phyloP scores from a whole-genome alignment of 2,888 invertebrate genomes.

The Eilema griseolum region DNA sequence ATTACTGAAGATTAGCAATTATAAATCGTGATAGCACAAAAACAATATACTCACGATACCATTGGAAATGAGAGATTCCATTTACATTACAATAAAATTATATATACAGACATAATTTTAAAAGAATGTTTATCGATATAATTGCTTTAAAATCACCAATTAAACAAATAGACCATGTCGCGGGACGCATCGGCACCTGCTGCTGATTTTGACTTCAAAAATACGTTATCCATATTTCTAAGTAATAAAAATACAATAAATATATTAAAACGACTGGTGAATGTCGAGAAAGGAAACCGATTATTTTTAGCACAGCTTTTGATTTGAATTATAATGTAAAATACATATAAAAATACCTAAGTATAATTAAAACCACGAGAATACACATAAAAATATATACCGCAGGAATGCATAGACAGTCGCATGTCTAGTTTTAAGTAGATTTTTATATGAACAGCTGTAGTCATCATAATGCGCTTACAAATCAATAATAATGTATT shows the following conservation, averaged over 20 bases:
- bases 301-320: background rate
- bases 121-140: slow-evolving; percentile 79
- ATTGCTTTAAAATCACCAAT: slow-evolving; percentile 50
- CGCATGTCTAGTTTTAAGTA: too few relatives aligned
- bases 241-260: background rate
- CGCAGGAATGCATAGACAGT: too few relatives aligned
- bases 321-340: background rate
- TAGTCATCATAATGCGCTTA: background rate
- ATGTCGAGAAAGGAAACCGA: background rate
- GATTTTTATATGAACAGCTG: background rate
- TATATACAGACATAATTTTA: slow-evolving; percentile 76
- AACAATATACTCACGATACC: slow-evolving; percentile 69
- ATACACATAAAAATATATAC: too few relatives aligned
- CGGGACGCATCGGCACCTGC: background rate
- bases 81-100: slow-evolving; percentile 80
- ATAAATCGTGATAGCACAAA: slow-evolving; percentile 79
- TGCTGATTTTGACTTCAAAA: slow-evolving; percentile 3
- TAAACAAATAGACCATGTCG: slow-evolving; percentile 28
- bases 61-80: slow-evolving; percentile 85
- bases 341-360: too few relatives aligned
- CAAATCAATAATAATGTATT: background rate
- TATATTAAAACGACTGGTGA: background rate
- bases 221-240: background rate
- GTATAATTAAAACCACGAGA: too few relatives aligned
- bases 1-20: slow-evolving; percentile 78